Evolutionary conservation across 92 coral and sea anemone species (phyloP).

Genomic region (Umimayanthus kanabou): DNA sequence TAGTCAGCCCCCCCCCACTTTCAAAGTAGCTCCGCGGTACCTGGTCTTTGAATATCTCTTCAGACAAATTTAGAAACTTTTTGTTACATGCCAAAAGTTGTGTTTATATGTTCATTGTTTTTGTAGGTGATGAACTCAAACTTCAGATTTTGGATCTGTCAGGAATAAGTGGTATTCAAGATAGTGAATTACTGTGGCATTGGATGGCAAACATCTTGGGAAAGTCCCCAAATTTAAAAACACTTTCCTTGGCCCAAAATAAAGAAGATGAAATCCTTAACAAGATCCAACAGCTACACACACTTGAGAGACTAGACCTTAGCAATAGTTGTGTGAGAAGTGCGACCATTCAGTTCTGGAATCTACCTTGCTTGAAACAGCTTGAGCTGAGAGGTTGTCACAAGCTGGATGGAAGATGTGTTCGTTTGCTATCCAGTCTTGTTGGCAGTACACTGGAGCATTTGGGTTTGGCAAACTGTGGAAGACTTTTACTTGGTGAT

Average conservation of each 20-base stretch:
- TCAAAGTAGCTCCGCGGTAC: too few species aligned
- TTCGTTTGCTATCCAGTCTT: neutral
- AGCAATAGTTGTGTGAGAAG: neutral
- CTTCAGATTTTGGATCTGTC: conserved; percentile 28
- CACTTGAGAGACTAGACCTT: conserved; percentile 24
- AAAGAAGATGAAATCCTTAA: neutral
- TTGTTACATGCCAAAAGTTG: neutral
- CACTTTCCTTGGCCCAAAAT: conserved; percentile 3
- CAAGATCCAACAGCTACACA: neutral
- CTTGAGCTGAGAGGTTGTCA: conserved; percentile 29
- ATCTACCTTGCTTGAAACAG: neutral
- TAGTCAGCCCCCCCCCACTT: too few species aligned
- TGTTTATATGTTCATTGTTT: neutral
- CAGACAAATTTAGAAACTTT: too few species aligned
- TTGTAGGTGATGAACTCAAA: neutral
- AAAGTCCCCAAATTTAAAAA: conserved; percentile 5
- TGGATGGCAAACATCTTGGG: neutral
- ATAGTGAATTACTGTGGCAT: neutral
- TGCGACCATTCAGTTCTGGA: neutral
- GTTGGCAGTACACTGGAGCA: conserved; percentile 30
- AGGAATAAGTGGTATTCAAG: neutral
- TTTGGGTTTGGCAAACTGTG: conserved; percentile 31
- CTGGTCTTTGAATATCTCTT: too few species aligned
- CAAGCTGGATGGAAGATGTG: conserved; percentile 2
- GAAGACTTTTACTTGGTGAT: conserved; percentile 4